phyloP scores from a whole-genome alignment of 1,140 invertebrate genomes.

The Nomia melanderi region DNA sequence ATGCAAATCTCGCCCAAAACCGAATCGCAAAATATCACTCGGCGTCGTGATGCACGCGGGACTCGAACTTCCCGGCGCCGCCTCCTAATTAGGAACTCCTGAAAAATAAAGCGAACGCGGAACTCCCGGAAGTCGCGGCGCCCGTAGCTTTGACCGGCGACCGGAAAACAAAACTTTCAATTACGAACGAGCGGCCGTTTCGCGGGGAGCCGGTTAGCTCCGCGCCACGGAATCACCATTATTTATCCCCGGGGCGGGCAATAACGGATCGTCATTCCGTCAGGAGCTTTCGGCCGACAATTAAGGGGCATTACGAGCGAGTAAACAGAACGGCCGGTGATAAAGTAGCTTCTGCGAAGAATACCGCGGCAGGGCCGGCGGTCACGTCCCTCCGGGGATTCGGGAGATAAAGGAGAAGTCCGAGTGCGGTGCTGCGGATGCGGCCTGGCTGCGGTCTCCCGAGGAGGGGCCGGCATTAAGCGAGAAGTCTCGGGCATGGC shows the following conservation, averaged over 20 bases:
- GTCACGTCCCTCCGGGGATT: constrained; percentile 4
- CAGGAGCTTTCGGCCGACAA: not conserved
- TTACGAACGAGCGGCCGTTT: not conserved
- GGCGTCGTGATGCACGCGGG: too few species aligned
- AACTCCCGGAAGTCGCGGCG: too few species aligned
- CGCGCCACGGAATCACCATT: not conserved
- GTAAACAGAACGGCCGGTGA: constrained; percentile 6
- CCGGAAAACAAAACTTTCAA: not conserved
- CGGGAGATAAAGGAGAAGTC: constrained; percentile 43
- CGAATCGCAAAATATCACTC: too few species aligned
- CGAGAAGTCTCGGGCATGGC: constrained; percentile 24
- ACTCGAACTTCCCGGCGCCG: too few species aligned
- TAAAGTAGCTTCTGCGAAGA: constrained; percentile 15
- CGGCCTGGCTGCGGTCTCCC: constrained; percentile 11
- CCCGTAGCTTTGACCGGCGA: too few species aligned
- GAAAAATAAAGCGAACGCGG: too few species aligned
- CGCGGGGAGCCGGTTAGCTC: too few species aligned
- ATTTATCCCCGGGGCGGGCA: not conserved
- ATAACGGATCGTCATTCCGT: not conserved
- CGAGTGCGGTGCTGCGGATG: constrained; percentile 15
- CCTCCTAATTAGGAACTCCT: too few species aligned
- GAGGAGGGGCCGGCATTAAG: constrained; percentile 44
- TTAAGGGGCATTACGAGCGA: constrained; percentile 17
- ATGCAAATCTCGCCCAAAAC: too few species aligned
- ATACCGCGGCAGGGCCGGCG: not conserved